These are phyloP conservation scores for Bombycilla garrulus DNA, from an alignment of 2,113 vertebrate genomes.

Conservation along the genomic window DNA sequence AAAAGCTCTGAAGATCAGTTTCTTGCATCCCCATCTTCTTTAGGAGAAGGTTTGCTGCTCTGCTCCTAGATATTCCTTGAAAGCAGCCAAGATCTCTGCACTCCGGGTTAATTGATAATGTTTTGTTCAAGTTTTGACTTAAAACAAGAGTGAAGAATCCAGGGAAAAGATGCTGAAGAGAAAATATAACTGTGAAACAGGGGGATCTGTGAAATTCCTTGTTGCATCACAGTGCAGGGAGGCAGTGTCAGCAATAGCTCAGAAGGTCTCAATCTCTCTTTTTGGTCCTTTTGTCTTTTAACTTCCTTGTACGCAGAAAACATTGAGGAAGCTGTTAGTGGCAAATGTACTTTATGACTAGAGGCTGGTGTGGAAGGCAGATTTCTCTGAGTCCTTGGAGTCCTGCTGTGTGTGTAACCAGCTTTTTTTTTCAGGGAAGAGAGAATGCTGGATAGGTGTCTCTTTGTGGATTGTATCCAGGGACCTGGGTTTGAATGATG, in stretches of 20 bases:
- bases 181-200: neutral
- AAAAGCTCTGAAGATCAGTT: neutral
- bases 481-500: neutral
- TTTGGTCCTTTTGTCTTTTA: neutral
- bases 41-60: neutral
- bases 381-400: neutral
- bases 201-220: neutral
- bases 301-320: neutral
- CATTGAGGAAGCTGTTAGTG: neutral
- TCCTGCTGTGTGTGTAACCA: neutral
- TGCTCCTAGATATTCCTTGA: neutral
- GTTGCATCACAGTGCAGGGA: neutral
- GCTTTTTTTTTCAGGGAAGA: neutral
- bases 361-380: neutral
- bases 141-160: neutral
- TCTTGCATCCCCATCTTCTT: neutral
- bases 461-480: accelerated
- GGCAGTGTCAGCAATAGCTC: neutral
- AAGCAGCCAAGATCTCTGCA: neutral
- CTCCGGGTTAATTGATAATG: neutral
- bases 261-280: neutral
- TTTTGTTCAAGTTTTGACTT: neutral
- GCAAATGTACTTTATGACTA: neutral
- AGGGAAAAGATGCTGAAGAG: neutral
- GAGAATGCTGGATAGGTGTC: neutral